These are phyloP conservation scores for Hassar affinis DNA, from an alignment of 2,113 vertebrate species.

Conservation along the genomic window DNA sequence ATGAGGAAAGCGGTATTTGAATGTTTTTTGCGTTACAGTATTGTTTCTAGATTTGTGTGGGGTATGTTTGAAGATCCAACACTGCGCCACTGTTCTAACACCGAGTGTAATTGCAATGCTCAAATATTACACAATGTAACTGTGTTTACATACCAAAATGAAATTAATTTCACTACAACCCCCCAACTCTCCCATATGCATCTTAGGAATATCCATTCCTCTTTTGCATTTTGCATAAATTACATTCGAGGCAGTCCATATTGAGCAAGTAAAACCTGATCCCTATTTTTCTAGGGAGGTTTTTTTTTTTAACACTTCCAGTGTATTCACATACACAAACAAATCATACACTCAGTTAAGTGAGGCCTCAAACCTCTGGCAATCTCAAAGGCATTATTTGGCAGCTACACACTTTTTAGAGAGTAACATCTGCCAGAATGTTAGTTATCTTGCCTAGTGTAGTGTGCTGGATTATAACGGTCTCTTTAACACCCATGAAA, in stretches of 20 bases:
- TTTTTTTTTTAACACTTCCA: background rate
- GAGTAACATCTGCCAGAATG: background rate
- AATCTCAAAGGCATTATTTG: constrained; percentile 15
- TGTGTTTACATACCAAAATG: background rate
- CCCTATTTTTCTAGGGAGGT: background rate
- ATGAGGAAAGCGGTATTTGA: background rate
- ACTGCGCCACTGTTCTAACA: background rate
- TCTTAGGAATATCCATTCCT: background rate
- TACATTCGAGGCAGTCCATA: background rate
- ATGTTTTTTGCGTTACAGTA: background rate
- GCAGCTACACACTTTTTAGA: constrained; percentile 25
- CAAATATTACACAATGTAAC: constrained; percentile 10
- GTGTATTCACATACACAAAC: background rate
- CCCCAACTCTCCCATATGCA: no score
- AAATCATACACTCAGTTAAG: background rate
- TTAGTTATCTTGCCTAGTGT: constrained; percentile 54
- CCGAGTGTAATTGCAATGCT: background rate
- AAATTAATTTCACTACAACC: background rate
- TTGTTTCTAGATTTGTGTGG: background rate
- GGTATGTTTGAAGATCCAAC: background rate
- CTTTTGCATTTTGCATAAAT: background rate
- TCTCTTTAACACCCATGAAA: constrained; percentile 30
- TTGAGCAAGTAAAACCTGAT: background rate
- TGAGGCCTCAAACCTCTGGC: background rate
- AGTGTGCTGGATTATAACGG: constrained; percentile 38